These are phyloP conservation scores for Drosophila niveifrons DNA, from an alignment of 2,888 invertebrate species.

Conservation along the genomic window DNA sequence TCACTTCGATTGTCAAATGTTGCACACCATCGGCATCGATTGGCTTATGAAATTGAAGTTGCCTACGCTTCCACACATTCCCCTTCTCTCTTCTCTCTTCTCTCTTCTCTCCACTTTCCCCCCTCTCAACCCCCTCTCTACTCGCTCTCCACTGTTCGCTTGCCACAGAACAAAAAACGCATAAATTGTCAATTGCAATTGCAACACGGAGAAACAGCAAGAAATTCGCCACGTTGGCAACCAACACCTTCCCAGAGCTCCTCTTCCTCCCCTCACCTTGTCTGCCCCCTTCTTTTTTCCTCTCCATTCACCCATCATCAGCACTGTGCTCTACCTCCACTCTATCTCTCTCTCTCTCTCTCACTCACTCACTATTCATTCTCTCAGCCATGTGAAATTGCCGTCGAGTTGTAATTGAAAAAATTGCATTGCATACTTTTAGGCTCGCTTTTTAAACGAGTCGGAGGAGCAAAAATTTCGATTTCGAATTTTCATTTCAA, in stretches of 20 bases:
- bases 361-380: neutral
- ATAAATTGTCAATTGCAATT: slow-evolving; percentile 29
- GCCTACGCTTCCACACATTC: neutral
- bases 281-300: too few relatives aligned
- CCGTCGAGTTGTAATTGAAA: slow-evolving; percentile 33
- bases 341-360: neutral
- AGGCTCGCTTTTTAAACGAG: slow-evolving; percentile 19
- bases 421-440: slow-evolving; percentile 35
- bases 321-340: neutral
- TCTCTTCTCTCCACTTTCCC: too few relatives aligned
- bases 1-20: slow-evolving; percentile 1
- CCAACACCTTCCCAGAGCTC: neutral
- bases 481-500: too few relatives aligned
- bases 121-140: neutral
- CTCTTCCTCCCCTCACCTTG: neutral
- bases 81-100: too few relatives aligned
- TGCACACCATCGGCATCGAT: neutral
- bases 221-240: slow-evolving; percentile 14
- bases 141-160: neutral
- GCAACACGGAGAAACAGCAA: slow-evolving; percentile 4
- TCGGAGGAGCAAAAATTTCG: too few relatives aligned
- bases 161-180: neutral
- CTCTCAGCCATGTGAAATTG: neutral
- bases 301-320: too few relatives aligned
- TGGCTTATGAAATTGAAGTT: neutral